Conservation (phyloP, 2,113 vertebrate genomes). For the Gulo gulo region DNA sequence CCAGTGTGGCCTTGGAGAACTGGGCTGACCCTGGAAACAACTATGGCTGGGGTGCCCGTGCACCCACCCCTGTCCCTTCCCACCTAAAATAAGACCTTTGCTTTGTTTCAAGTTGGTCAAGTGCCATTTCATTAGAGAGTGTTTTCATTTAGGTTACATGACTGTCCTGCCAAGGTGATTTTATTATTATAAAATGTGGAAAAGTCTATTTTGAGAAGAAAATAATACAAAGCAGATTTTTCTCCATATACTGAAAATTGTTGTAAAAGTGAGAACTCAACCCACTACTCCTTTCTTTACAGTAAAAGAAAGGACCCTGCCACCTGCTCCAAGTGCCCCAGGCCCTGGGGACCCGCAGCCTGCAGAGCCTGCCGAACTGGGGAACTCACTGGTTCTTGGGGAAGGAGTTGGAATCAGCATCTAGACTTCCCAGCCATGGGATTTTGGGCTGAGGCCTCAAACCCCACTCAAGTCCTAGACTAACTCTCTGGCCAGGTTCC, state of each 20-base stretch:
- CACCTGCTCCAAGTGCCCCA: not conserved
- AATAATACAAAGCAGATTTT: slow-evolving; percentile 19
- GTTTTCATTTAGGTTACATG: not conserved
- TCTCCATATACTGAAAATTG: not conserved
- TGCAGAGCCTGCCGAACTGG: not conserved
- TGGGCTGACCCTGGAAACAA: no score
- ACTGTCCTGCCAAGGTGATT: not conserved
- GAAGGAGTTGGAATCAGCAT: not conserved
- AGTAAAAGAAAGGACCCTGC: not conserved
- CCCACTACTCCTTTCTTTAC: not conserved
- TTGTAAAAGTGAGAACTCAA: not conserved
- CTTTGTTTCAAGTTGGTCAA: not conserved
- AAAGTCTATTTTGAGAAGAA: not conserved
- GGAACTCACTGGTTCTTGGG: not conserved
- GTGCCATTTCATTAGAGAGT: not conserved
- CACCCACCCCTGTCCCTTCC: not conserved
- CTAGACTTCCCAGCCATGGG: not conserved
- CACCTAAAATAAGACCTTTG: not conserved
- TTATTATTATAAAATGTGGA: not conserved
- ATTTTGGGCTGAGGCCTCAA: not conserved
- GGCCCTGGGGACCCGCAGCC: not conserved
- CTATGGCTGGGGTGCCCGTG: fast-evolving
- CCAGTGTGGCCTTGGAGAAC: not conserved
- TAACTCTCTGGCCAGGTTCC: not conserved
- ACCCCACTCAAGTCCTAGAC: not conserved